Evolutionary conservation across 1,140 invertebrate species (phyloP).

Genomic region (Macrobrachium nipponense): DNA sequence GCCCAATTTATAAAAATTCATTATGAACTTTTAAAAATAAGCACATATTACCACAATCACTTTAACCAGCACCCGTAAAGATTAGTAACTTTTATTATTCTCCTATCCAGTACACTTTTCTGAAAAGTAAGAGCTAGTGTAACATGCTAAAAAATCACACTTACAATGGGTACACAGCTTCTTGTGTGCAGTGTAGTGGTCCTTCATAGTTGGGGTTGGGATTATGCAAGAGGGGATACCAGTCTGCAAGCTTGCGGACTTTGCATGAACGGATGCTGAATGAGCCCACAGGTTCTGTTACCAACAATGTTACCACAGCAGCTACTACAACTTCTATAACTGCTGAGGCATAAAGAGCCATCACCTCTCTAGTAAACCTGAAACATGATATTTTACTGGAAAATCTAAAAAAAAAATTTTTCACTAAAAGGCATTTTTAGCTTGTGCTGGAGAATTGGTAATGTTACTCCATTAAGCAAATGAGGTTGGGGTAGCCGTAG

Average conservation of each 20-base stretch:
- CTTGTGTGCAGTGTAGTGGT: constrained; percentile 92
- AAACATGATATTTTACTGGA: constrained; percentile 64
- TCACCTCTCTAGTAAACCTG: constrained; percentile 79
- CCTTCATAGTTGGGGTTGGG: constrained; percentile 91
- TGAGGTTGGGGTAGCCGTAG: too few relatives aligned
- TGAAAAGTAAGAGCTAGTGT: neutral
- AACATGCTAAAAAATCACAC: constrained; percentile 67
- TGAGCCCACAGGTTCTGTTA: constrained; percentile 82
- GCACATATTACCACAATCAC: too few relatives aligned
- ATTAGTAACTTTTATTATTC: too few relatives aligned
- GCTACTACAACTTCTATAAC: constrained; percentile 82
- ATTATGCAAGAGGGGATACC: constrained; percentile 96
- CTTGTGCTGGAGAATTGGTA: too few relatives aligned
- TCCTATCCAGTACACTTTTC: neutral
- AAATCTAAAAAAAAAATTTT: neutral
- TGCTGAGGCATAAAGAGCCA: constrained; percentile 81
- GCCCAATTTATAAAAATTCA: too few relatives aligned
- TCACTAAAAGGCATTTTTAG: too few relatives aligned
- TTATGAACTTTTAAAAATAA: too few relatives aligned
- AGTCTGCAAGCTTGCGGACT: constrained; percentile 85
- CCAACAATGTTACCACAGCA: constrained; percentile 79
- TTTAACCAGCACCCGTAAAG: too few relatives aligned
- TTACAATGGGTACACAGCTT: constrained; percentile 97
- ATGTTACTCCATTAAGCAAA: too few relatives aligned
- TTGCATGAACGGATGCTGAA: constrained; percentile 82